phyloP scores from a whole-genome alignment of 2,888 invertebrate genomes.

The Corbicula japonica region DNA sequence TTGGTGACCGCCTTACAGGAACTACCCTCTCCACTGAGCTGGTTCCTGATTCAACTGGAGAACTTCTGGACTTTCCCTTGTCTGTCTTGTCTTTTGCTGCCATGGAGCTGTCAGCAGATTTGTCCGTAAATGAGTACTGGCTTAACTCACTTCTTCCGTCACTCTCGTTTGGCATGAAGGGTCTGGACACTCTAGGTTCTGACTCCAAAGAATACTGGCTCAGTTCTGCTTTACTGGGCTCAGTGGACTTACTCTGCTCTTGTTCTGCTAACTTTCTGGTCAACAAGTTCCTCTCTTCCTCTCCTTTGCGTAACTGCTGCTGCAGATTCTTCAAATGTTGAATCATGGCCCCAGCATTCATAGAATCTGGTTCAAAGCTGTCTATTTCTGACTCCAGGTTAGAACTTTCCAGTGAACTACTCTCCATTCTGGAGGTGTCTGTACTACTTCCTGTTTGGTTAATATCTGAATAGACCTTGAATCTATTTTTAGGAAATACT shows the following conservation, averaged over 20 bases:
- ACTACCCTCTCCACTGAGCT: constrained; percentile 52
- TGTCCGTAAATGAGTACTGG: constrained; percentile 63
- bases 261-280: constrained; percentile 48
- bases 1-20: constrained; percentile 65
- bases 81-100: constrained; percentile 34
- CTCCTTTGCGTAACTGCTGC: constrained; percentile 50
- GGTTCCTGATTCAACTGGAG: constrained; percentile 54
- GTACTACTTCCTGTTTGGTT: constrained; percentile 24
- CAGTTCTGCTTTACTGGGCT: constrained; percentile 16
- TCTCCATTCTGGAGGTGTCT: constrained; percentile 18
- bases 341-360: constrained; percentile 59
- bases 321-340: constrained; percentile 54
- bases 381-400: constrained; percentile 21
- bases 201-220: constrained; percentile 34
- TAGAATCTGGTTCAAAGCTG: constrained; percentile 31
- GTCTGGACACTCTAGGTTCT: constrained; percentile 39
- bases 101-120: constrained; percentile 53
- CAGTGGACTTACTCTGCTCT: constrained; percentile 16
- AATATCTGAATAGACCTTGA: constrained; percentile 58
- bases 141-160: constrained; percentile 50
- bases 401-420: constrained; percentile 30
- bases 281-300: constrained; percentile 50
- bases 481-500: constrained; percentile 54
- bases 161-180: constrained; percentile 50
- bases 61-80: constrained; percentile 20